A percentile compares a stretch with the other conserved stretches of the same genome.
phyloP scores from a whole-genome alignment of 2,113 vertebrate species.

The Nicator chloris region DNA sequence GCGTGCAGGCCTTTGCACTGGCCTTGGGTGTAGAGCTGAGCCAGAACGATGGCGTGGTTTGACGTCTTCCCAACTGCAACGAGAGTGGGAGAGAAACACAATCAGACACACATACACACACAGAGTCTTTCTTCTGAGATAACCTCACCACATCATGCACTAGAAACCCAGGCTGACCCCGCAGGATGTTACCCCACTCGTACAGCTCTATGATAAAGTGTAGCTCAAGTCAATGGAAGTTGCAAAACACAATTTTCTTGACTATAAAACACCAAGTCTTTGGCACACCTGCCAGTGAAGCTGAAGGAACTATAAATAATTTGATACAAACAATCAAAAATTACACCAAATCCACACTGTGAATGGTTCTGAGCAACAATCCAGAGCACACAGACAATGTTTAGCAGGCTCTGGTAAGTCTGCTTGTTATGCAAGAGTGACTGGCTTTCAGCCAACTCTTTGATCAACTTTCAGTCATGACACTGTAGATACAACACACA shows the following conservation, averaged over 20 bases:
- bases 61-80: conserved; percentile 93
- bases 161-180: background rate
- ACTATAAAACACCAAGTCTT: background rate
- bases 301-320: background rate
- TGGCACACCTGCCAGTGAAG: background rate
- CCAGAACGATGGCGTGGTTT: conserved; percentile 94
- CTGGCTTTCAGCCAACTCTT: background rate
- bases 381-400: background rate
- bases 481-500: background rate
- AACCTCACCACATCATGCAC: background rate
- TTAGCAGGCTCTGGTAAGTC: background rate
- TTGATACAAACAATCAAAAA: background rate
- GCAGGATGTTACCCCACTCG: fast-evolving
- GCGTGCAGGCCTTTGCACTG: conserved; percentile 89
- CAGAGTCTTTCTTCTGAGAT: background rate
- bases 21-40: conserved; percentile 91
- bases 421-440: background rate
- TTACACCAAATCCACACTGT: background rate
- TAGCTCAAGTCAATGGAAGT: background rate
- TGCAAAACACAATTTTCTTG: background rate
- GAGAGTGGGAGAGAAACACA: background rate
- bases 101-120: background rate
- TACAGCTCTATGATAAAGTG: background rate
- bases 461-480: background rate
- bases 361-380: background rate